Base-by-base conservation (phyloP, 2,113 vertebrate species). In the Pyxicephalus adspersus region DNA sequence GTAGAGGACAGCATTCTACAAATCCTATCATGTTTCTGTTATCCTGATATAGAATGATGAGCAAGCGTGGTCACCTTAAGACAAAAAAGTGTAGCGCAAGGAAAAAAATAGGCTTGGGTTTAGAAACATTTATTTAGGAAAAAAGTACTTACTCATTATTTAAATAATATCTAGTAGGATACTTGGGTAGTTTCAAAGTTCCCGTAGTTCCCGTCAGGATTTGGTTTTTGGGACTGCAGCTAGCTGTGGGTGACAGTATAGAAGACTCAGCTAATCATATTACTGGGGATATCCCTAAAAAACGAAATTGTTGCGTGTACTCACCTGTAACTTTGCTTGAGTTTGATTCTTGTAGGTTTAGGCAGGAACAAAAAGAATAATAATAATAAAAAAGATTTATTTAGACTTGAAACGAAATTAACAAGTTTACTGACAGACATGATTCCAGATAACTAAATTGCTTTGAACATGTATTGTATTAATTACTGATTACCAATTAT, bases 141-240 rank as follows among this genome's bases (percentile, higher is more conserved):
- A 65, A 66, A 50, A 3, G 15, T 87, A 83, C 94, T 94, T 87
- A 94, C 94, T 96, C 90, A 8, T 93, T 90, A 84, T 90, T 92
- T 70, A 87, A 84, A 77, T 94, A 94, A 85, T 84, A 88, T 57
- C 84, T 83, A 0, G 72, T 79, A 3, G 84, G 81, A 70, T 60
- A 84, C 81, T 83, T 87, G 68, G 94, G 94, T 83, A 95, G 94
- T 85, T 55, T 72, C 70, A 96, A 87, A n/a, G 89, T 20, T 64
- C 94, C 94, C 64, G 92, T 86, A 2, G 11, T 82, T 28, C 51
- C 81, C 8, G n/a, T 79, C 31, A 94, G 76, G 83, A 84, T 66
- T 0, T 84, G 90, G 58, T 94, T 92, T 23, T 73, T 84, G 45
- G 87, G 38, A 1, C 89, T 86, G 83, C 94, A 95, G 9, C 90